Percentiles rank a stretch among this genome's conserved stretches.
Conservation (phyloP, 2,113 vertebrate genomes). For the Odontesthes bonariensis region DNA sequence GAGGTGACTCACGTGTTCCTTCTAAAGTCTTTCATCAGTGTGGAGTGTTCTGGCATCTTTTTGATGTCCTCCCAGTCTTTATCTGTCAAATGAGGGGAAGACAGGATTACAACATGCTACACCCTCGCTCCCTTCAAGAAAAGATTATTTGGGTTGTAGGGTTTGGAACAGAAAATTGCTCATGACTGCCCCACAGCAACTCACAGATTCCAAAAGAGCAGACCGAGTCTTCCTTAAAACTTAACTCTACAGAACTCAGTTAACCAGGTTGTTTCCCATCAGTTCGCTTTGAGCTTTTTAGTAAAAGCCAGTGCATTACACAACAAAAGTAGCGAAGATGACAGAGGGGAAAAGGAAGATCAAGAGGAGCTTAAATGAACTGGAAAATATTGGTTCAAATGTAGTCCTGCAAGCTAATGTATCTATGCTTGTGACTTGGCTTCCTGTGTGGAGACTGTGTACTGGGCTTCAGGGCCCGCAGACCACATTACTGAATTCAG, state of each 20-base stretch:
- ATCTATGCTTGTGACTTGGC: constrained; percentile 52
- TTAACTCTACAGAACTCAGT: neutral
- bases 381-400: constrained; percentile 66
- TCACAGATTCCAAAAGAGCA: neutral
- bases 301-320: constrained; percentile 22
- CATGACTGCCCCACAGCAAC: too few species aligned
- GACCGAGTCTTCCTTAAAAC: neutral
- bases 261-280: too few species aligned
- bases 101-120: constrained; percentile 47
- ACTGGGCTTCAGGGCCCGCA: constrained; percentile 42
- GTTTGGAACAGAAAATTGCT: constrained; percentile 26
- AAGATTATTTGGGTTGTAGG: constrained; percentile 42
- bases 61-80: constrained; percentile 99
- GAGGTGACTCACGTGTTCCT: constrained; percentile 95
- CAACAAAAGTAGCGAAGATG: constrained; percentile 38
- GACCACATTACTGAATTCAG: constrained; percentile 42
- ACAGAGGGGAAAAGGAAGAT: constrained; percentile 2
- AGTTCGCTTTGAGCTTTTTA: too few species aligned
- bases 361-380: constrained; percentile 52
- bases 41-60: constrained; percentile 99
- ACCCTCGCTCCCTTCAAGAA: constrained; percentile 20
- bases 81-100: constrained; percentile 83
- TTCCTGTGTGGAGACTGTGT: constrained; percentile 35
- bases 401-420: constrained; percentile 48
- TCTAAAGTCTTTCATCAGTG: constrained; percentile 99